phyloP scores from a whole-genome alignment of 2,113 vertebrate genomes.

The Sturnira hondurensis region DNA sequence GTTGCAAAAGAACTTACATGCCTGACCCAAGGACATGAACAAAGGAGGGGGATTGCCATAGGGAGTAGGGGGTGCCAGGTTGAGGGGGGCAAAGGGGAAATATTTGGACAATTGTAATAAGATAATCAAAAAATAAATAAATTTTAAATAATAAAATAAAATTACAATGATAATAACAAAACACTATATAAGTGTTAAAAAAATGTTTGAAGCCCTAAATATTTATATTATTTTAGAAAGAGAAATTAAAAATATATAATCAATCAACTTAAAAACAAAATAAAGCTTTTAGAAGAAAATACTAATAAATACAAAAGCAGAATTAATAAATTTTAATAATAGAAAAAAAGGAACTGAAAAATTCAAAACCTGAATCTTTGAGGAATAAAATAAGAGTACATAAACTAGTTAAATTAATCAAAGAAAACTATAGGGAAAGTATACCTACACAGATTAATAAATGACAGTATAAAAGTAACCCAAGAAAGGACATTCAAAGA shows the following conservation, averaged over 20 bases:
- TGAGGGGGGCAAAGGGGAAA: too few relatives aligned
- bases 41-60: too few relatives aligned
- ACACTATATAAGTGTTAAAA: background rate
- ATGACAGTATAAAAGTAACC: background rate
- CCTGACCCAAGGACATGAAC: too few relatives aligned
- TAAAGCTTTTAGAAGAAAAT: background rate
- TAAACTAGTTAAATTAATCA: constrained; percentile 15
- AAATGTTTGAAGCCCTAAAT: background rate
- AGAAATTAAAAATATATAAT: background rate
- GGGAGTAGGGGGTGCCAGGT: too few relatives aligned
- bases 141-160: background rate
- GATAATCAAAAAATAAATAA: too few relatives aligned
- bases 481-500: constrained; percentile 8
- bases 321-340: background rate
- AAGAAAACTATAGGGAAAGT: background rate
- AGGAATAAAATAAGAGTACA: background rate
- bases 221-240: background rate
- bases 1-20: too few relatives aligned
- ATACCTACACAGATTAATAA: constrained; percentile 28
- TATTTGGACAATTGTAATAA: too few relatives aligned
- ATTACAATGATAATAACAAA: background rate
- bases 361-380: background rate
- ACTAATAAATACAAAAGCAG: background rate
- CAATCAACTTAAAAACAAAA: background rate
- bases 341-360: constrained; percentile 16